These are phyloP conservation scores for Podarcis lilfordi DNA, from an alignment of 2,797 vertebrate genomes.

Conservation along the genomic window DNA sequence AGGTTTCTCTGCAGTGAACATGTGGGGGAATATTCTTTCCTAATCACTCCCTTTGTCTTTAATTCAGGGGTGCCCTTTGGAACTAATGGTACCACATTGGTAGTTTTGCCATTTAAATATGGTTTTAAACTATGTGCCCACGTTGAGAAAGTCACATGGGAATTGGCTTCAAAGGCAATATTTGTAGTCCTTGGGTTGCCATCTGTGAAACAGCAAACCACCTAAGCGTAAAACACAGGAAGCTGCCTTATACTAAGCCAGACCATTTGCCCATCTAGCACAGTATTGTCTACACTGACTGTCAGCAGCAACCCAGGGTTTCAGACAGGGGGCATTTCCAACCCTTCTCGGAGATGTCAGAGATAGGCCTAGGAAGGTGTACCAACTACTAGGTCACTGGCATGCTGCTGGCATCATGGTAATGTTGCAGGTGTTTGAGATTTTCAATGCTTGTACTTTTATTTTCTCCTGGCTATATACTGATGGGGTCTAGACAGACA, in stretches of 20 bases:
- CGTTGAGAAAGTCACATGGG: not conserved
- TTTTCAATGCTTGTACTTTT: too few species aligned
- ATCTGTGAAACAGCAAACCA: not conserved
- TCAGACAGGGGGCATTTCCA: not conserved
- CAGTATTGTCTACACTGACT: too few species aligned
- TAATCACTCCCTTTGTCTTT: not conserved
- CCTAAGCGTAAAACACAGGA: too few species aligned
- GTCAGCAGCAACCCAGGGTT: too few species aligned
- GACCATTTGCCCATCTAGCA: too few species aligned
- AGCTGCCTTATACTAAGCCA: too few species aligned
- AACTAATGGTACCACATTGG: not conserved
- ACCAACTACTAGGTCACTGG: not conserved
- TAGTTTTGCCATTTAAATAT: not conserved
- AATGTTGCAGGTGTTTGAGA: not conserved
- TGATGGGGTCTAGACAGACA: not conserved
- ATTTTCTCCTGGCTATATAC: not conserved
- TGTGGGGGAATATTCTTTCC: not conserved
- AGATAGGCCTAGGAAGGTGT: not conserved
- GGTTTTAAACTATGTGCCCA: not conserved
- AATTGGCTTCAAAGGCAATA: not conserved
- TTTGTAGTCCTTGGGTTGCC: not conserved
- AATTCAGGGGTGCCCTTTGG: not conserved
- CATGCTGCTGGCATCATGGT: not conserved
- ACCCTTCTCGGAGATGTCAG: not conserved
- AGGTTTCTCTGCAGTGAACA: not conserved